Base-by-base conservation (phyloP, 1,140 invertebrate species). In the Cydia splendana region DNA sequence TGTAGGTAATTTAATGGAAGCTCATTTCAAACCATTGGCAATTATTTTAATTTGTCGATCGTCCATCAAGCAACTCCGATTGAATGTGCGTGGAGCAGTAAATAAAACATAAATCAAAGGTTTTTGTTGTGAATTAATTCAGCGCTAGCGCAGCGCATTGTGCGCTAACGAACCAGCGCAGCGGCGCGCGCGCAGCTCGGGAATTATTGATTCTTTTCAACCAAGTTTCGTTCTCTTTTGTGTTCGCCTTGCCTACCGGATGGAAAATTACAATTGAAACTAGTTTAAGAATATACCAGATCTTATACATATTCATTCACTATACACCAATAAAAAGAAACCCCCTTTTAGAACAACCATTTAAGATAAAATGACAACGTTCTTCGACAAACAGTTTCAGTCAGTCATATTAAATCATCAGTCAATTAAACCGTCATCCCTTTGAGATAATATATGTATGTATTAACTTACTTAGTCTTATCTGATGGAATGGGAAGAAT, bases 41-140 rank as follows among this genome's bases (percentile, higher is more conserved):
- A 71, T 71, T 45, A 42, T 71, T 71, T 71, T 71, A 42, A 71
- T 71, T 71, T 71, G 15, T 71, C 15, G 30, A 67, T n/a, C 28
- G 67, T 18, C 34, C 15, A 45, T 45, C 67, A 71, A 42, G 24
- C 65, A 69, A 5, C 65, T 30, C 13, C 13, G 13, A 69, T 69
- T 69, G 28, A 69, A 30, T 38, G 28, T 69, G 30, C 28, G 65
- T 69, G 57, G 53, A 77, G 73, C 62, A 77, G 76, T 76, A 65
- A 76, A 76, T 73, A 73, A 65, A 57, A 57, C 69, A 77, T 77
- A 77, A 74, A 77, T 77, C 76, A 77, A 73, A 77, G n/a, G 69
- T 77, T 77, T 77, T 77, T 77, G 76, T 67, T 42, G 57, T 62
- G 57, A 62, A 62, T 62, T 62, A 62, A 62, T 62, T 62, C 30